Evolutionary conservation across 2,797 vertebrate genomes (phyloP).

Genomic region (Caiman crocodilus): DNA sequence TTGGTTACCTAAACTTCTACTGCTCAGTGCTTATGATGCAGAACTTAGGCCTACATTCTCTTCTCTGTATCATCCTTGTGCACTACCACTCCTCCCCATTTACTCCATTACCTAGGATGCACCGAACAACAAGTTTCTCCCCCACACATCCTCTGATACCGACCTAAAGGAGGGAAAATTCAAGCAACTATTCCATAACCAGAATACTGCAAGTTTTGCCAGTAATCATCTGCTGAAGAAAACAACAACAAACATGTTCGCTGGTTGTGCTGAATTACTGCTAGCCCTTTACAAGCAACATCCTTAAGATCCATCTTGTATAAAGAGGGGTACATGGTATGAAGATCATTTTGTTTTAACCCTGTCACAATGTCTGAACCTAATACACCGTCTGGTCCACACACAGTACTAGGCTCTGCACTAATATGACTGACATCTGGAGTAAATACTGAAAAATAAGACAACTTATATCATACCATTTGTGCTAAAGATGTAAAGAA

Average conservation of each 20-base stretch:
- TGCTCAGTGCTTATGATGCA: background rate
- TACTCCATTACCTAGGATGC: background rate
- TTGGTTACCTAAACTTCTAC: background rate
- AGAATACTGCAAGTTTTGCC: background rate
- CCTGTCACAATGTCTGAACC: background rate
- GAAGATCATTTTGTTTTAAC: background rate
- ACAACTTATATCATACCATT: constrained; percentile 82
- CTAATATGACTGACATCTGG: background rate
- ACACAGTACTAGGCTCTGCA: background rate
- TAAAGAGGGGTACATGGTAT: background rate
- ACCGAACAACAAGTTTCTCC: background rate
- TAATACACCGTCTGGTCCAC: background rate
- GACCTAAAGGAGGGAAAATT: background rate
- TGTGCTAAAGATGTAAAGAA: constrained; percentile 96
- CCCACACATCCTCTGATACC: background rate
- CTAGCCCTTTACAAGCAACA: background rate
- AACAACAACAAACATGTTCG: background rate
- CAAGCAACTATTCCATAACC: background rate
- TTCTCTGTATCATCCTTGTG: background rate
- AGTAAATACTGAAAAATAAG: background rate
- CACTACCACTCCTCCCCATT: background rate
- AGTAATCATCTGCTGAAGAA: background rate
- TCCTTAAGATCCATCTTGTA: background rate
- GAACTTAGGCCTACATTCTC: background rate
- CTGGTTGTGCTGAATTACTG: background rate